Conservation (phyloP, 2,888 invertebrate species). For the Cantharis lateralis region DNA sequence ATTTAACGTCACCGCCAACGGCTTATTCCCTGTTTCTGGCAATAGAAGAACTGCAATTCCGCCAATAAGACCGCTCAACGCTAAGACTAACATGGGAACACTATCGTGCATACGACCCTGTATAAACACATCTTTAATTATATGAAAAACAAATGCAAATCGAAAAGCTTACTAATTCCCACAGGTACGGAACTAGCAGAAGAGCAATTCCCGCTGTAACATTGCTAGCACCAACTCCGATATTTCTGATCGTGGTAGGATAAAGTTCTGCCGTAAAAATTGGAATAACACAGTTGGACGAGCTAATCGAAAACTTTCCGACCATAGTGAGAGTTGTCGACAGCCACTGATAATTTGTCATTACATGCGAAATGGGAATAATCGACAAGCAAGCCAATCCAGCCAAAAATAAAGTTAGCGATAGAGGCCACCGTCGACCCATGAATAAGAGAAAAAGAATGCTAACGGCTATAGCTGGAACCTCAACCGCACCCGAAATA, state of each 20-base stretch:
- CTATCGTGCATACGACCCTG: conserved; percentile 69
- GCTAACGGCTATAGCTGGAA: conserved; percentile 77
- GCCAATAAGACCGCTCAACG: conserved; percentile 70
- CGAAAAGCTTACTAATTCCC: conserved; percentile 67
- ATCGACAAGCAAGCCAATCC: conserved; percentile 70
- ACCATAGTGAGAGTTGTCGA: conserved; percentile 77
- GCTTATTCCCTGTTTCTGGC: conserved; percentile 72
- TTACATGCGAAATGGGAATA: conserved; percentile 59
- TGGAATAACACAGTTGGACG: conserved; percentile 79
- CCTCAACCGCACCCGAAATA: conserved; percentile 74
- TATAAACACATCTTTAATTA: conserved; percentile 40
- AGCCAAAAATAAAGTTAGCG: conserved; percentile 68
- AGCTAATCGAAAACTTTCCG: conserved; percentile 79
- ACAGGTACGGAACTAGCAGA: conserved; percentile 77
- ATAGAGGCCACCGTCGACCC: conserved; percentile 74
- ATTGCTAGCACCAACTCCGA: conserved; percentile 77
- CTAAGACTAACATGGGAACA: conserved; percentile 73
- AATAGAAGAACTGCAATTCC: conserved; percentile 74
- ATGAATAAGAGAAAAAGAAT: conserved; percentile 76
- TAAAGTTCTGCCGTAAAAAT: conserved; percentile 80
- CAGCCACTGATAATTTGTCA: conserved; percentile 65
- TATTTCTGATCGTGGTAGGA: conserved; percentile 78
- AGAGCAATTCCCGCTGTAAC: conserved; percentile 76
- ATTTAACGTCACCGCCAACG: conserved; percentile 51
- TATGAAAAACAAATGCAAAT: not conserved